Evolutionary conservation across 2,888 invertebrate genomes (phyloP).

Genomic region (Resseliella maxima): DNA sequence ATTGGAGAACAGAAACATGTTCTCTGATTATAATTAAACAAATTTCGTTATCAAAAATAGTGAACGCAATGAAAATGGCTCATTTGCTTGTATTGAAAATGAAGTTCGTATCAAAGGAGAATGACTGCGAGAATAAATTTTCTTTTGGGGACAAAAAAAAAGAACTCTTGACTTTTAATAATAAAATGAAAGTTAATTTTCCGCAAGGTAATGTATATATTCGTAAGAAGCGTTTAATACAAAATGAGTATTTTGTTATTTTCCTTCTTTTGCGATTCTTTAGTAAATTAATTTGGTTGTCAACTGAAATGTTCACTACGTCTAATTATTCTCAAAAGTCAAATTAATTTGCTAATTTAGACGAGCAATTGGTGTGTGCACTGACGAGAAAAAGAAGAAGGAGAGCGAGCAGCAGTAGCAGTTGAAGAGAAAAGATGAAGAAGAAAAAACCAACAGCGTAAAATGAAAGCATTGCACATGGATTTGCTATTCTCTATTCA

Average conservation of each 20-base stretch:
- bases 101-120: neutral
- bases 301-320: constrained; percentile 38
- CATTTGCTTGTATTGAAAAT: neutral
- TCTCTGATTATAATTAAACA: neutral
- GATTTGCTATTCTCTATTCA: neutral
- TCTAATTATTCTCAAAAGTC: constrained; percentile 55
- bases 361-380: neutral
- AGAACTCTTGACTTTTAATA: constrained; percentile 24
- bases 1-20: neutral
- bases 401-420: too few relatives aligned
- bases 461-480: neutral
- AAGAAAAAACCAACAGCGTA: neutral
- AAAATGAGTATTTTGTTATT: neutral
- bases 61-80: neutral
- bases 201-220: neutral
- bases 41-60: neutral
- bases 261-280: neutral
- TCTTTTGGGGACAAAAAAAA: neutral
- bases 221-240: neutral
- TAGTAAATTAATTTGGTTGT: constrained; percentile 49
- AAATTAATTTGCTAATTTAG: constrained; percentile 41
- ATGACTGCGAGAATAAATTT: neutral
- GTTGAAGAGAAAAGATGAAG: neutral
- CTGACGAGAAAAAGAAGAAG: neutral
- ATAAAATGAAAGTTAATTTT: constrained; percentile 39